phyloP scores from a whole-genome alignment of 2,888 invertebrate species.

The Acrocyrtus sp. region DNA sequence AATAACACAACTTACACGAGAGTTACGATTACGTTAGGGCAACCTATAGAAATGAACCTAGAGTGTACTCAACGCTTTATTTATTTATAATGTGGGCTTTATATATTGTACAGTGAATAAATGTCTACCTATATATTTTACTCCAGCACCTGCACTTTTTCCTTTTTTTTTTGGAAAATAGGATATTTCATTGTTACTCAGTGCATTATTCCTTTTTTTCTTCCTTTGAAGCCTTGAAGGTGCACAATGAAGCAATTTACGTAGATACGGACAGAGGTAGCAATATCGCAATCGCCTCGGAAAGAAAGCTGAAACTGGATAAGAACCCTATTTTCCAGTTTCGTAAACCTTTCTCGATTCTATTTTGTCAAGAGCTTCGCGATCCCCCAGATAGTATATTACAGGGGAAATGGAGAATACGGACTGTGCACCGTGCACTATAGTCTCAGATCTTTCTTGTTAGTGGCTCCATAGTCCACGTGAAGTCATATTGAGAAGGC shows the following conservation, averaged over 20 bases:
- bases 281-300: too few species aligned
- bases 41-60: too few species aligned
- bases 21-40: too few species aligned
- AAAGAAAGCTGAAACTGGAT: not conserved
- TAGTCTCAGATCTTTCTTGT: not conserved
- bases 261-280: too few species aligned
- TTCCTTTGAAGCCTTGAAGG: not conserved
- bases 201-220: not conserved
- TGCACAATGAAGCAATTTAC: not conserved
- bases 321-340: conserved; percentile 7
- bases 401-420: not conserved
- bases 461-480: not conserved
- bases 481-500: too few species aligned
- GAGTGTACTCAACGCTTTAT: too few species aligned
- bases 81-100: too few species aligned
- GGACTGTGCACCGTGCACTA: not conserved
- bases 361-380: too few species aligned
- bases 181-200: not conserved
- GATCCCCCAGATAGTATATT: not conserved
- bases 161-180: not conserved
- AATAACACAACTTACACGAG: not conserved
- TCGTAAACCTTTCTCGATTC: not conserved
- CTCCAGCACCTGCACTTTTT: not conserved
- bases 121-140: not conserved
- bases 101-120: too few species aligned